Evolutionary conservation across 2,113 vertebrate species (phyloP), one percentile per base, ranked within the genome.

Genomic region (Plestiodon gilberti): DNA sequence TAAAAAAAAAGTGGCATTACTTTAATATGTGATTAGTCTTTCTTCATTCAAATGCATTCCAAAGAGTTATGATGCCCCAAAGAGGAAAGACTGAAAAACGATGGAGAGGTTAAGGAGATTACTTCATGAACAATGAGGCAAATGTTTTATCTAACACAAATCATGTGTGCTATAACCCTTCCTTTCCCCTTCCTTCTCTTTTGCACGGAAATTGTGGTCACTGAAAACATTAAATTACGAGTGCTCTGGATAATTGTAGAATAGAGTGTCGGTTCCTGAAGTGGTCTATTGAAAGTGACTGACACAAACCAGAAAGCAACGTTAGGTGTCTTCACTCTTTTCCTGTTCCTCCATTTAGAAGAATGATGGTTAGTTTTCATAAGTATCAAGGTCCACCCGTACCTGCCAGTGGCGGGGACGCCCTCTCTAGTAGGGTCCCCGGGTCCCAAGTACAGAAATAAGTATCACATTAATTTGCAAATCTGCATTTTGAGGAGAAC

Each of bases 291-390:
- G 25, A 64, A 76, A 59, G 30, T 69, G 20, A 74, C 40, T 48
- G 23, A 76, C 28, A 77, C 52, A 78, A 78, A 78, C 4, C 9
- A 2, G 52, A 57, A 78, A 57, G 52, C 4, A 2, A 20, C 20
- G 20, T 71, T 71, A n/a, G 61, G 52, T 77, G 13, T 28, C 55
- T 81, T 59, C n/a, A 38, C 52, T n/a, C 28, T 2, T 0, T 11
- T 81, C 76, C 0, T 1, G 14, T 0, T 0, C 10, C 82, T 79
- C 84, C 55, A 61, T 78, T 40, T 1, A 75, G 80, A n/a, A 80
- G 40, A 0, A 3, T 59, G 17, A 3, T 43, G 22, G 3, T 61
- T 74, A 75, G 33, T 70, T 87, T 73, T 83, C 15, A 20, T 43
- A 48, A 30, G 15, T 62, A n/a, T 61, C 18, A 43, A n/a, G n/a